phyloP scores from a whole-genome alignment of 2,888 invertebrate genomes.

The Chrysotoxum bicinctum region DNA sequence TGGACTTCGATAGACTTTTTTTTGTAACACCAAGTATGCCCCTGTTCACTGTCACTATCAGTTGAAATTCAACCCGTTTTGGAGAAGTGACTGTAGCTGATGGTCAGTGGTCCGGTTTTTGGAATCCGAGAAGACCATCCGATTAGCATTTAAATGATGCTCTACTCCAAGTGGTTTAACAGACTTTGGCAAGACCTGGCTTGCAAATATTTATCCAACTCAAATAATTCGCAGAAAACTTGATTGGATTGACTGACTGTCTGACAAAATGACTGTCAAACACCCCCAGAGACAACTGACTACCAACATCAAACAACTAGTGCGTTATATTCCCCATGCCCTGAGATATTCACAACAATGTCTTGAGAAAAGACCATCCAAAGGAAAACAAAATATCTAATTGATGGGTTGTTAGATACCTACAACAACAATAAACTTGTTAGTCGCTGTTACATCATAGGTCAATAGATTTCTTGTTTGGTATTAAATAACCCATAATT shows the following conservation, averaged over 20 bases:
- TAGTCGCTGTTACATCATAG: conserved; percentile 59
- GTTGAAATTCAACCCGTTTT: conserved; percentile 50
- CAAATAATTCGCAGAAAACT: conserved; percentile 27
- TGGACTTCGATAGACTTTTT: too few relatives aligned
- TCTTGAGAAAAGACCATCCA: conserved; percentile 14
- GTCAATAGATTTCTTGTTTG: conserved; percentile 67
- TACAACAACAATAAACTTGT: conserved; percentile 16
- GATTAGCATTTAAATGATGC: conserved; percentile 61
- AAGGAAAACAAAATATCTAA: conserved; percentile 34
- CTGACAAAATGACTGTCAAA: conserved; percentile 15
- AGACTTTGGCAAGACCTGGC: conserved; percentile 61
- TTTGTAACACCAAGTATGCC: neutral
- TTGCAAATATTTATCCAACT: conserved; percentile 57
- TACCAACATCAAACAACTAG: neutral
- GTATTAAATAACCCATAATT: conserved; percentile 52
- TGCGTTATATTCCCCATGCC: conserved; percentile 19
- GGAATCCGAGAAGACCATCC: conserved; percentile 31
- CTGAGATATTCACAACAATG: conserved; percentile 15
- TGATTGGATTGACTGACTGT: conserved; percentile 39
- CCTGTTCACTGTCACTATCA: conserved; percentile 43
- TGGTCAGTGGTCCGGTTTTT: conserved; percentile 63
- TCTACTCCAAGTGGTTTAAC: conserved; percentile 30
- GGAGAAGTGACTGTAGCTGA: conserved; percentile 18
- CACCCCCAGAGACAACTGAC: conserved; percentile 30
- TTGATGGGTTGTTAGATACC: conserved; percentile 29